Evolutionary conservation across 2,113 vertebrate genomes (phyloP), one percentile per base, ranked within the genome.

Genomic region (Corydoras maculifer): DNA sequence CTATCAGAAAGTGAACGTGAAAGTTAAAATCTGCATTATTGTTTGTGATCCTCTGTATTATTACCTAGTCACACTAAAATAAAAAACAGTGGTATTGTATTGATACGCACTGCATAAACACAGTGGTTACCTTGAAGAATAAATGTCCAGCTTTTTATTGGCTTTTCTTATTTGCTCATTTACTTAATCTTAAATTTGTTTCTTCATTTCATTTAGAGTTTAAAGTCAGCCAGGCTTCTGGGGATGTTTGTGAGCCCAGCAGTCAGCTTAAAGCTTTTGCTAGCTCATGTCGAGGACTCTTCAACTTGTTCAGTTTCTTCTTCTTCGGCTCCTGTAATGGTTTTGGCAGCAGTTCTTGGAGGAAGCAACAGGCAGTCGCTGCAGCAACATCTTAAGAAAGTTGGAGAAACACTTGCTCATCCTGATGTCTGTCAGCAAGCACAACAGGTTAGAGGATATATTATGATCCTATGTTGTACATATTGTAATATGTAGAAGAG

Each of bases 171-270:
- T 4, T 10, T 35, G 35, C n/a, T 29, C 29, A 6, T 58, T 11
- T 32, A 15, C 49, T 50, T 51, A n/a, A 25, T n/a, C 48, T 49
- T 53, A 15, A 15, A 30, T 65, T 9, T 54, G 9, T 51, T 62
- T 32, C 30, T 65, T 50, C n/a, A 1, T 31, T 12, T 75, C n/a
- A 53, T 14, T 72, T 1, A 98, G 96, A 86, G 92, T 78, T 65
- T 85, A 63, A 88, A 87, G 75, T 91, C 93, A 0, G 94, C 94
- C 0, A 88, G 92, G 81, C 81, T 96, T 54, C 75, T 97, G 5
- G 97, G 96, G 14, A 87, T 67, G 0, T 99, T 99, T 70, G 94
- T 98, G 61, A 90, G 75, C 80, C 92, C 95, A 0, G 91, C 88
- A 0, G 93, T 94, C 25, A 93, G 90, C 6, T 83, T 98, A 83